phyloP scores from a whole-genome alignment of 2,113 vertebrate genomes.

The Mirza zaza region DNA sequence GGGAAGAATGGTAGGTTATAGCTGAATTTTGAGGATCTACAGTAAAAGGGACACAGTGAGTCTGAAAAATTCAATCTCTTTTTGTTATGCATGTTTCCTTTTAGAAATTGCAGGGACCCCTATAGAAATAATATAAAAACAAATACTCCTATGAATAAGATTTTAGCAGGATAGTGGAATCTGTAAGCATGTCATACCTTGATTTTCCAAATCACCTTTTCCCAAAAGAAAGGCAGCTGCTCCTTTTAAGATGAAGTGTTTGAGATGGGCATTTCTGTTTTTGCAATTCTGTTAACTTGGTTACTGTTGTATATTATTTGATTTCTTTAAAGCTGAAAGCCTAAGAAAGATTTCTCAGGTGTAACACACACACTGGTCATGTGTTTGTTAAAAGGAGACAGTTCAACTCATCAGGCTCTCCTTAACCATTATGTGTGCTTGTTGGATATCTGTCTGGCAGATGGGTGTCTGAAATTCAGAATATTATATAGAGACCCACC shows the following conservation, averaged over 20 bases:
- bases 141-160: not conserved
- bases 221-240: not conserved
- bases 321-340: not conserved
- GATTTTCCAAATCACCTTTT: constrained; percentile 8
- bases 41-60: not conserved
- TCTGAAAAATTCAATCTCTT: not conserved
- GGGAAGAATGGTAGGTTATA: not conserved
- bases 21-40: not conserved
- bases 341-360: not conserved
- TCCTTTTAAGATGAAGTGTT: not conserved
- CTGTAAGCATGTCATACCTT: not conserved
- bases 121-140: not conserved
- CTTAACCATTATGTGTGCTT: not conserved
- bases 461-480: constrained; percentile 22
- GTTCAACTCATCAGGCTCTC: not conserved
- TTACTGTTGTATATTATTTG: not conserved
- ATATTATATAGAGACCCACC: not conserved
- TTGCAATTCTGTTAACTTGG: constrained; percentile 3
- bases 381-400: not conserved
- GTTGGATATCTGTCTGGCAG: not conserved
- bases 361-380: not conserved
- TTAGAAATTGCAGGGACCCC: not conserved
- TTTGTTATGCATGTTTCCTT: not conserved
- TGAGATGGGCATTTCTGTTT: not conserved
- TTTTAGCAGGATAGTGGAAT: not conserved